A percentile compares a stretch with the other conserved stretches of the same genome.
Evolutionary conservation across 2,797 vertebrate species (phyloP).

Genomic region (Onychomys leucogaster): DNA sequence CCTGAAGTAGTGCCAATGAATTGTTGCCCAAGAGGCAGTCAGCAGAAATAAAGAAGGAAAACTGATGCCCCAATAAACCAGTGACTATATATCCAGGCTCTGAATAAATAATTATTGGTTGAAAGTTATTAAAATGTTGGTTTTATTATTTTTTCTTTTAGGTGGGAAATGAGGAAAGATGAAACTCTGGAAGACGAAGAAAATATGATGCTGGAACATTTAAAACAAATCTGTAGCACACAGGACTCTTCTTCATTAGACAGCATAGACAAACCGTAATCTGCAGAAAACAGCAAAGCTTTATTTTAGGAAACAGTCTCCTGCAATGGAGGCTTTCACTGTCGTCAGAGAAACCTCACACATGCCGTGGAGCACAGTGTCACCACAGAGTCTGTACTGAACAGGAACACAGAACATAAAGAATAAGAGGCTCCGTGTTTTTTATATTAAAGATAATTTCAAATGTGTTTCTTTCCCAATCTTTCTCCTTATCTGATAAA

Average conservation of each 20-base stretch:
- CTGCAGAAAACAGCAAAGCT: constrained; percentile 69
- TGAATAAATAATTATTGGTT: constrained; percentile 37
- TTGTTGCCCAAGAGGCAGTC: neutral
- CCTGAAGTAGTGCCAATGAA: neutral
- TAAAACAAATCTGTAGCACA: constrained; percentile 90
- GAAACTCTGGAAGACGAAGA: constrained; percentile 93
- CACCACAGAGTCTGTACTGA: constrained; percentile 45
- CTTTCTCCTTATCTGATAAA: constrained; percentile 73
- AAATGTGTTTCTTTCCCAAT: constrained; percentile 59
- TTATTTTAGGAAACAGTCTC: constrained; percentile 77
- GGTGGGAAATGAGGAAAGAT: constrained; percentile 96
- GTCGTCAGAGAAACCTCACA: constrained; percentile 56
- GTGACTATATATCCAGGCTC: neutral
- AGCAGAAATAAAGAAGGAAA: constrained; percentile 8
- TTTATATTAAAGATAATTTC: constrained; percentile 75
- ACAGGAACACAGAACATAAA: constrained; percentile 53
- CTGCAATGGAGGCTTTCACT: constrained; percentile 60
- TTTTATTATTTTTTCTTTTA: constrained; percentile 88
- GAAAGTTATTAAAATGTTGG: constrained; percentile 66
- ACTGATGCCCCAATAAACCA: neutral
- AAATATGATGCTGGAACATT: constrained; percentile 90
- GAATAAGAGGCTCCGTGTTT: constrained; percentile 58
- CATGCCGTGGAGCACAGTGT: constrained; percentile 67
- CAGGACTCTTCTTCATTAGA: constrained; percentile 78
- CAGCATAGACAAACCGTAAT: constrained; percentile 81